These are phyloP conservation scores for Gastrophryne carolinensis DNA, from an alignment of 2,797 vertebrate species.

Conservation along the genomic window DNA sequence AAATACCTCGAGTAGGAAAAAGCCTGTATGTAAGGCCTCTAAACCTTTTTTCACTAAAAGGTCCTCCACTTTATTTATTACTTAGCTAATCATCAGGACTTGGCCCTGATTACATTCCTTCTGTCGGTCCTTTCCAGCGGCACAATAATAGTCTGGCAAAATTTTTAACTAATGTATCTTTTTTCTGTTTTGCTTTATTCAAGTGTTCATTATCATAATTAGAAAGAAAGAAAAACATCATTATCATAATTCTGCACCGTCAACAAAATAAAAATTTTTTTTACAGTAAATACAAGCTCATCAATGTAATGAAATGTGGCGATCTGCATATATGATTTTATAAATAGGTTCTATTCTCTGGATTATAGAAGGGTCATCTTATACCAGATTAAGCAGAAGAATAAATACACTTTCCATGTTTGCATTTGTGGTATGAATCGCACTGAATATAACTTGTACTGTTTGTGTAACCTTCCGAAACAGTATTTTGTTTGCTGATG, in stretches of 20 bases:
- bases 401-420: no score
- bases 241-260: constrained; percentile 23
- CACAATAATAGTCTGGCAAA: background rate
- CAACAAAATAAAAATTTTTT: constrained; percentile 7
- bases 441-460: no score
- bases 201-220: constrained; percentile 33
- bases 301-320: background rate
- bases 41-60: no score
- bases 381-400: background rate
- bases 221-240: constrained; percentile 13
- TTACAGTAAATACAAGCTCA: background rate
- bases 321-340: background rate
- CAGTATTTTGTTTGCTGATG: no score
- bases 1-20: background rate
- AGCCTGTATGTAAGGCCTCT: background rate
- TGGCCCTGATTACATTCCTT: background rate
- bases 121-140: background rate
- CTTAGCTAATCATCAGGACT: background rate
- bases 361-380: background rate
- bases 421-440: no score
- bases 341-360: background rate
- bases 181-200: constrained; percentile 25
- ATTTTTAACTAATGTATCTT: constrained; percentile 21
- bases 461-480: no score
- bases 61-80: no score